These are phyloP conservation scores for Leptinotarsa juncta DNA, from an alignment of 2,888 invertebrate species.

Conservation along the genomic window DNA sequence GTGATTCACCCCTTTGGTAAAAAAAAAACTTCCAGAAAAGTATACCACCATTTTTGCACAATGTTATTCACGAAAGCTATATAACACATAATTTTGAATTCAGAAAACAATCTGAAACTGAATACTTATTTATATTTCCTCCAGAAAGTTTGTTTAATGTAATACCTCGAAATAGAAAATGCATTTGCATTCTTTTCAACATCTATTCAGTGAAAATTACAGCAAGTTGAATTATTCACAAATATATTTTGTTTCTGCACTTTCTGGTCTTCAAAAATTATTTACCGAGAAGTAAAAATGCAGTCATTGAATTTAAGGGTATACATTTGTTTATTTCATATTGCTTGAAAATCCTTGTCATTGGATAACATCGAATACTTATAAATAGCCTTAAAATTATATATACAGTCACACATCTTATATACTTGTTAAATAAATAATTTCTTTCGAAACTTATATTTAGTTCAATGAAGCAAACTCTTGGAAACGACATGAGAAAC, in stretches of 20 bases:
- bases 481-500: slow-evolving; percentile 3
- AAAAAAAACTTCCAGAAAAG: slow-evolving; percentile 32
- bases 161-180: slow-evolving; percentile 33
- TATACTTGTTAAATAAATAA: slow-evolving; percentile 43
- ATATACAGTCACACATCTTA: slow-evolving; percentile 57
- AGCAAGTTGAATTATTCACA: background rate
- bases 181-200: slow-evolving; percentile 32
- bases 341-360: slow-evolving; percentile 58
- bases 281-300: slow-evolving; percentile 49
- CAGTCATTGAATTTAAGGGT: slow-evolving; percentile 54
- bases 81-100: slow-evolving; percentile 40
- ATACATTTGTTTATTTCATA: slow-evolving; percentile 64
- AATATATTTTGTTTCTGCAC: background rate
- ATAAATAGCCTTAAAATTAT: slow-evolving; percentile 50
- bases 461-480: slow-evolving; percentile 12
- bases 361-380: slow-evolving; percentile 64
- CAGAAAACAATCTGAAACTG: slow-evolving; percentile 42
- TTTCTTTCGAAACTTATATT: slow-evolving; percentile 29
- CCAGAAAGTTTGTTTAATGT: slow-evolving; percentile 36
- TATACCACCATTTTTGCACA: slow-evolving; percentile 38
- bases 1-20: slow-evolving; percentile 32
- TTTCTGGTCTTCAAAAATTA: slow-evolving; percentile 21
- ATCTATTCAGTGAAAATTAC: background rate
- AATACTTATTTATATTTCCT: slow-evolving; percentile 38
- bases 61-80: slow-evolving; percentile 38